Percentiles rank a stretch among this genome's conserved stretches.
Evolutionary conservation across 2,888 invertebrate genomes (phyloP).

Genomic region (Psylliodes chrysocephalus): DNA sequence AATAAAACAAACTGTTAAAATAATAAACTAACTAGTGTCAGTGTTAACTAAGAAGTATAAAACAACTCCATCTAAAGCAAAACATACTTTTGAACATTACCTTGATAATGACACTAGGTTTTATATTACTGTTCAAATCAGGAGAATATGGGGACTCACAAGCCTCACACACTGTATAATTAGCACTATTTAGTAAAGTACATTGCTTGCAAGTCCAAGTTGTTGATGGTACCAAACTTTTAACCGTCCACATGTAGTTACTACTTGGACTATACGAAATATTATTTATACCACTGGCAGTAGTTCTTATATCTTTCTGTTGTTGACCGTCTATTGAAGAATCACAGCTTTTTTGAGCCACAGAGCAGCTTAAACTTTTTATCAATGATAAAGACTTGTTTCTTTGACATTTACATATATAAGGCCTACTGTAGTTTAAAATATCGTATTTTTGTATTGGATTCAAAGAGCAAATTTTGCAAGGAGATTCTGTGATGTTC

Average conservation of each 20-base stretch:
- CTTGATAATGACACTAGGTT: conserved; percentile 65
- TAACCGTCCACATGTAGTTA: conserved; percentile 59
- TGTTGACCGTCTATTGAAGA: conserved; percentile 53
- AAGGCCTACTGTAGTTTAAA: conserved; percentile 55
- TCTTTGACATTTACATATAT: conserved; percentile 58
- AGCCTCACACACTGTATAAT: conserved; percentile 76
- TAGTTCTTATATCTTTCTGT: conserved; percentile 59
- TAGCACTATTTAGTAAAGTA: conserved; percentile 77
- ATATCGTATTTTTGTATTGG: conserved; percentile 61
- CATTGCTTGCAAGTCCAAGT: conserved; percentile 81
- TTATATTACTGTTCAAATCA: conserved; percentile 62
- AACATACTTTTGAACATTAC: conserved; percentile 48
- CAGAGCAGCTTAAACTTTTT: conserved; percentile 61
- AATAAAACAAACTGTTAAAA: not conserved
- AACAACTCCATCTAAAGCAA: conserved; percentile 39
- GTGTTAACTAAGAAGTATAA: not conserved
- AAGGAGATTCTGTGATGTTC: conserved; percentile 60
- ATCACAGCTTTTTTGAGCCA: conserved; percentile 58
- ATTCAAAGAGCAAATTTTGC: conserved; percentile 61
- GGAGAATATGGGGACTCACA: conserved; percentile 73
- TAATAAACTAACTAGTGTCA: not conserved
- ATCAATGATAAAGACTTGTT: conserved; percentile 58
- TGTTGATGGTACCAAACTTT: conserved; percentile 51
- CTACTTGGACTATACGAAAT: conserved; percentile 47
- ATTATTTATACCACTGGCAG: conserved; percentile 62